These are phyloP conservation scores for Antedon mediterranea DNA, from an alignment of 53 echinoderm and acorn worm species.

Conservation along the genomic window DNA sequence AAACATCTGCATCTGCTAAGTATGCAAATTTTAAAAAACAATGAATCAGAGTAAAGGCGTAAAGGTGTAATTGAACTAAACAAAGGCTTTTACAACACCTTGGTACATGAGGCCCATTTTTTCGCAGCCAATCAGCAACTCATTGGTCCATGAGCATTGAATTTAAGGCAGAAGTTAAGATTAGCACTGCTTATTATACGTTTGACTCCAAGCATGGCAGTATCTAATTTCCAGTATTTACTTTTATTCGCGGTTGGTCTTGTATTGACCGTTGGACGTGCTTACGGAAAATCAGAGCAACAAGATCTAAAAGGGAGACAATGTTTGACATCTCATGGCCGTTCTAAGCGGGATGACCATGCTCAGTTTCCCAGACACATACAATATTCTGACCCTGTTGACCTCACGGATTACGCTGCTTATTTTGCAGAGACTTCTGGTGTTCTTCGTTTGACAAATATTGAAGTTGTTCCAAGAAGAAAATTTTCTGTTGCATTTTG, in stretches of 20 bases:
- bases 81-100: no score
- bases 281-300: neutral
- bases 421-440: constrained; percentile 54
- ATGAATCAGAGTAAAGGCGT: no score
- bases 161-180: no score
- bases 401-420: constrained; percentile 17
- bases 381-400: neutral
- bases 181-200: no score
- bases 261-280: neutral
- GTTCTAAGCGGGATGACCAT: neutral
- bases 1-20: no score
- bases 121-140: no score
- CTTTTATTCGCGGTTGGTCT: neutral
- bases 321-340: neutral
- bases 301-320: neutral
- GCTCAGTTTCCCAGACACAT: neutral
- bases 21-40: no score
- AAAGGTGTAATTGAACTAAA: no score
- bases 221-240: neutral
- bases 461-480: constrained; percentile 31
- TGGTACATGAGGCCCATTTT: no score
- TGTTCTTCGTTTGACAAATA: constrained; percentile 24
- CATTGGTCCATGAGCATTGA: no score
- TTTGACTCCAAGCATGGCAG: neutral
- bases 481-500: constrained; percentile 71